Base-by-base conservation (phyloP, 2,797 vertebrate species). In the Chaunax sp. region DNA sequence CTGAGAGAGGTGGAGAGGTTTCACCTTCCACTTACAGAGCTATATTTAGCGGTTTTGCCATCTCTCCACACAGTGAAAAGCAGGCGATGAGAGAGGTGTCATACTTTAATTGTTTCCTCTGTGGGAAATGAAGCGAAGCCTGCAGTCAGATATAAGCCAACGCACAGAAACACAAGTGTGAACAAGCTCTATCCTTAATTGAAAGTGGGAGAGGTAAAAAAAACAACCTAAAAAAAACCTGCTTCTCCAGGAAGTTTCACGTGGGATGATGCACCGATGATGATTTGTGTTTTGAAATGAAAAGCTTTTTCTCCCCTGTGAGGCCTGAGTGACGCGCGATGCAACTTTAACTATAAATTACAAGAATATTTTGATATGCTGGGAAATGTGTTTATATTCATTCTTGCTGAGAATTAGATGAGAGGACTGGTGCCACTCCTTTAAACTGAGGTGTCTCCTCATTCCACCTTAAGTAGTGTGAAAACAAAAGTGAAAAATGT, bases 21-120 rank as follows among this genome's bases (percentile, higher is more conserved):
- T 86, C 69, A 68, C 79, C 66, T 67, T 81, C 57, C 70, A 44
- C 76, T 78, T 19, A 51, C 66, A 47, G 51, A 25, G 55, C 85
- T 91, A 89, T 89, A 80, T 88, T 85, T 88, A 89, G 83, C 75
- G 26, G 45, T 75, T 87, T 75, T 78, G 61, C 74, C 86, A 44
- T 83, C 81, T 79, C 81, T 78, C 63, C 69, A 84, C 74, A 46
- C 35, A 23, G 63, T 69, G 85, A 79, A 77, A 83, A 82, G 78
- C 65, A 63, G 50, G 28, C 77, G 80, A 76, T 77, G 77, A 86
- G 83, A 77, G 81, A 91, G 83, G 87, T 84, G 89, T 86, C 83
- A 82, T 55, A 73, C 83, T 88, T 88, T 89, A 88, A 92, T 91
- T 23, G 76, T 72, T 86, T 74, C 81, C 88, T 84, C 90, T 66